These are phyloP conservation scores for Noturus placidus DNA, from an alignment of 2,113 vertebrate species.

Conservation along the genomic window DNA sequence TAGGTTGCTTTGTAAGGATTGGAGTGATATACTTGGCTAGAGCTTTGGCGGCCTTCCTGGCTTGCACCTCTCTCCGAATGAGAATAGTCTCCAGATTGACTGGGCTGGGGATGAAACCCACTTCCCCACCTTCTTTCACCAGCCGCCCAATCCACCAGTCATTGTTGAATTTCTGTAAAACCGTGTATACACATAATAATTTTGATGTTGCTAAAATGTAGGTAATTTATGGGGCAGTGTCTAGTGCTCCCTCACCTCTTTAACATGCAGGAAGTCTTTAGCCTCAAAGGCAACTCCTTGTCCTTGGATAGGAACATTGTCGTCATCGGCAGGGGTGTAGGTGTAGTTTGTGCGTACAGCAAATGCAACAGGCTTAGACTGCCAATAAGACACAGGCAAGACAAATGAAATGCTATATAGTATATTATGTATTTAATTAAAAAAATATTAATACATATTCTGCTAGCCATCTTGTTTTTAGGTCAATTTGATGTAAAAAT, in stretches of 20 bases:
- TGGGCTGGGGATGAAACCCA: slow-evolving; percentile 98
- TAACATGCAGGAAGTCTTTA: slow-evolving; percentile 97
- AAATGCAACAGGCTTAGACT: slow-evolving; percentile 96
- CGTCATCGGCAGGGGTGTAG: slow-evolving; percentile 92
- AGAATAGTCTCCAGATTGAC: slow-evolving; percentile 97
- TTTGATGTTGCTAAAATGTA: slow-evolving; percentile 1
- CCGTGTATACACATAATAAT: background rate
- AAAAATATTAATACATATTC: too few relatives aligned
- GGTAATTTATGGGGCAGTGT: background rate
- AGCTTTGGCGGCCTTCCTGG: slow-evolving; percentile 95
- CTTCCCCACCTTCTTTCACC: slow-evolving; percentile 97
- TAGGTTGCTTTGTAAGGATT: background rate
- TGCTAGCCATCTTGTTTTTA: too few relatives aligned
- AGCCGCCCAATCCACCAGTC: slow-evolving; percentile 98
- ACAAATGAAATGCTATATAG: background rate
- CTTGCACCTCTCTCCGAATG: slow-evolving; percentile 93
- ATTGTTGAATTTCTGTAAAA: slow-evolving; percentile 93
- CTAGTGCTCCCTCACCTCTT: slow-evolving; percentile 82
- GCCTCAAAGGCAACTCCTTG: slow-evolving; percentile 95
- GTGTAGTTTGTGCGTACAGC: slow-evolving; percentile 98
- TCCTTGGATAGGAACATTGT: slow-evolving; percentile 91
- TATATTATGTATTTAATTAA: background rate
- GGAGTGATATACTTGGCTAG: slow-evolving; percentile 84
- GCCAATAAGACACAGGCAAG: slow-evolving; percentile 50
- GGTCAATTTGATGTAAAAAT: background rate